Conservation (phyloP, 2,888 invertebrate genomes). For the Lasioglossum zephyrum region DNA sequence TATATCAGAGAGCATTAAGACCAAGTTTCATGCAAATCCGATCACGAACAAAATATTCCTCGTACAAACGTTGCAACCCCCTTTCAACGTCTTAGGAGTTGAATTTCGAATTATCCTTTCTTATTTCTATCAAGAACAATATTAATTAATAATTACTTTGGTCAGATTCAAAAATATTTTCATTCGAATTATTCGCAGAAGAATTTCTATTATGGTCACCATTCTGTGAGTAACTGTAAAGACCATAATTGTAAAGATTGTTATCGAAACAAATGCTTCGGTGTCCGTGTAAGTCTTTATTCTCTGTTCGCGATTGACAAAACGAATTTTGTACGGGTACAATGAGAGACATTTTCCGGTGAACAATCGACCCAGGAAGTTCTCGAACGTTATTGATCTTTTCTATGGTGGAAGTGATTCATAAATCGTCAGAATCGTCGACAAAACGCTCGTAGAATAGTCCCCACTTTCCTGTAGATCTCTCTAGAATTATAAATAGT, state of each 20-base stretch:
- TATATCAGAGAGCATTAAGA: no score
- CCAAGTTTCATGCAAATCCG: no score
- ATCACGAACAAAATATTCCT: no score
- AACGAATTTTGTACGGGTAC: neutral
- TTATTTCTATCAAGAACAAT: no score
- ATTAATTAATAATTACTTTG: no score
- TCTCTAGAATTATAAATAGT: constrained; percentile 1
- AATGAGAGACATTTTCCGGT: neutral
- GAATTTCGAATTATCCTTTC: no score
- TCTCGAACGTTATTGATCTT: neutral
- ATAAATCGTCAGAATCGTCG: neutral
- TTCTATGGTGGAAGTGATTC: neutral
- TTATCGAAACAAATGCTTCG: neutral
- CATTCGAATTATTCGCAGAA: neutral
- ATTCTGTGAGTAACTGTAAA: neutral
- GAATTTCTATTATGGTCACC: neutral
- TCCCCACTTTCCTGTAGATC: neutral
- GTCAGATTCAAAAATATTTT: neutral
- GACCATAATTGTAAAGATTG: neutral
- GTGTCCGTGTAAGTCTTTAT: neutral
- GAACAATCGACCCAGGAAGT: neutral
- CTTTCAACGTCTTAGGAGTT: no score
- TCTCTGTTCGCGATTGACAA: neutral
- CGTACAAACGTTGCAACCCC: no score
- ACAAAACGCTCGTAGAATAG: neutral